Percentiles rank a stretch among this genome's conserved stretches.
Evolutionary conservation across 2,113 vertebrate species (phyloP).

Genomic region (Hemiprocne comata): DNA sequence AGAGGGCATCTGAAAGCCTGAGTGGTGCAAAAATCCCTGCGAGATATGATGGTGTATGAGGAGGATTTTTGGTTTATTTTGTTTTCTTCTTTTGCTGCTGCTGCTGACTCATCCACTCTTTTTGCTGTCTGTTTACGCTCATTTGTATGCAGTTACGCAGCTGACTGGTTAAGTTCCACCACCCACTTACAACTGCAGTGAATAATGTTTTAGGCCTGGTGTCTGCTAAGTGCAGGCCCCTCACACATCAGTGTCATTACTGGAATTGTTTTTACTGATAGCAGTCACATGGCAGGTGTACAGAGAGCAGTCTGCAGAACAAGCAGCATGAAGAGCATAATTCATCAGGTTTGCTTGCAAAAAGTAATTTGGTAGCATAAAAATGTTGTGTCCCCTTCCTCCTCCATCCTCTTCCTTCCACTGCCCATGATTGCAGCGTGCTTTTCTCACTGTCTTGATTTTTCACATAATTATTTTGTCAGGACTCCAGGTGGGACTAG

Average conservation of each 20-base stretch:
- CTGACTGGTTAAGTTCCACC: constrained; percentile 32
- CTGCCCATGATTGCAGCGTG: fast-evolving
- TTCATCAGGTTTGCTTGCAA: constrained; percentile 14
- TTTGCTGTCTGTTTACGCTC: not conserved
- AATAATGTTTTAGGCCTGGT: not conserved
- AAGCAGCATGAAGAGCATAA: not conserved
- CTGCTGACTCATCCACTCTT: not conserved
- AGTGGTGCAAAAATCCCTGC: not conserved
- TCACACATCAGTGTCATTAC: constrained; percentile 47
- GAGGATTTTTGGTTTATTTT: not conserved
- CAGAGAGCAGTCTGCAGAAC: not conserved
- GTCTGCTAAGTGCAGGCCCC: constrained; percentile 39
- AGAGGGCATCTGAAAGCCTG: not conserved
- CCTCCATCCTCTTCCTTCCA: not conserved
- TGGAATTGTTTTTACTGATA: constrained; percentile 48
- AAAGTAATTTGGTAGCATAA: not conserved
- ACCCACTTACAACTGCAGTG: constrained; percentile 30
- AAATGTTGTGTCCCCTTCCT: not conserved
- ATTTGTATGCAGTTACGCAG: constrained; percentile 26
- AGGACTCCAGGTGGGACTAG: not conserved
- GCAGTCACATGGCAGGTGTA: constrained; percentile 4
- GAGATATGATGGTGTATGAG: not conserved
- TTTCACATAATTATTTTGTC: not conserved
- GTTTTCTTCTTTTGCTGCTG: not conserved
- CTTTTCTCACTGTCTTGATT: not conserved